Evolutionary conservation across 2,888 invertebrate genomes (phyloP).

Genomic region (Girardia tigrina): DNA sequence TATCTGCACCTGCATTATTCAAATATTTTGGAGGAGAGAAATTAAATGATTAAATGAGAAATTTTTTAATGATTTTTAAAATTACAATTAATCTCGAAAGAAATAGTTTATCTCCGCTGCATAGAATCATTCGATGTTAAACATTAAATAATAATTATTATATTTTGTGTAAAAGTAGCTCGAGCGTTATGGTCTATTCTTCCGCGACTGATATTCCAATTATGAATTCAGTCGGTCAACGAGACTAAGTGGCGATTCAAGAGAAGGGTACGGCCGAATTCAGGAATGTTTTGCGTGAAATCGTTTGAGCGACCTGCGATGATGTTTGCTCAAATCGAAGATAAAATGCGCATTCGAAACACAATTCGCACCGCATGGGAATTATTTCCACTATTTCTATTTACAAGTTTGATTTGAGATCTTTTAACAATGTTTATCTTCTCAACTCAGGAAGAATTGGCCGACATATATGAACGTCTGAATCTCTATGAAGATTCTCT

Average conservation of each 20-base stretch:
- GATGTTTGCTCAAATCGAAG: neutral
- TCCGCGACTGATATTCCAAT: too few relatives aligned
- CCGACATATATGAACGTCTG: neutral
- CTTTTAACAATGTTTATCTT: neutral
- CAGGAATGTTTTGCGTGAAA: neutral
- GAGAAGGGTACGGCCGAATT: neutral
- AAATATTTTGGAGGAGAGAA: too few relatives aligned
- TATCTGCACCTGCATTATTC: too few relatives aligned
- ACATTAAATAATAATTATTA: too few relatives aligned
- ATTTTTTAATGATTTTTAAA: too few relatives aligned
- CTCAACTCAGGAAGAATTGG: neutral
- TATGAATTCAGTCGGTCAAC: too few relatives aligned
- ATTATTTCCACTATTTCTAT: neutral
- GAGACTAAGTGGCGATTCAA: neutral
- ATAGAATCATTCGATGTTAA: too few relatives aligned
- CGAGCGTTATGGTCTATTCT: too few relatives aligned
- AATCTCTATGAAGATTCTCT: neutral
- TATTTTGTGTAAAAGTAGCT: too few relatives aligned
- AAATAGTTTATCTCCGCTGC: too few relatives aligned
- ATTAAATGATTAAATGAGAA: too few relatives aligned
- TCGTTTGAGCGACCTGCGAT: neutral
- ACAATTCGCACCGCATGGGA: neutral
- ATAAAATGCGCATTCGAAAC: slow-evolving; percentile 20
- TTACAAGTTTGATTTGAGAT: neutral
- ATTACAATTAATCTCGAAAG: too few relatives aligned